A percentile compares a stretch with the other conserved stretches of the same genome.
Evolutionary conservation across 2,888 invertebrate genomes (phyloP).

Genomic region (Uloborus plumipes): DNA sequence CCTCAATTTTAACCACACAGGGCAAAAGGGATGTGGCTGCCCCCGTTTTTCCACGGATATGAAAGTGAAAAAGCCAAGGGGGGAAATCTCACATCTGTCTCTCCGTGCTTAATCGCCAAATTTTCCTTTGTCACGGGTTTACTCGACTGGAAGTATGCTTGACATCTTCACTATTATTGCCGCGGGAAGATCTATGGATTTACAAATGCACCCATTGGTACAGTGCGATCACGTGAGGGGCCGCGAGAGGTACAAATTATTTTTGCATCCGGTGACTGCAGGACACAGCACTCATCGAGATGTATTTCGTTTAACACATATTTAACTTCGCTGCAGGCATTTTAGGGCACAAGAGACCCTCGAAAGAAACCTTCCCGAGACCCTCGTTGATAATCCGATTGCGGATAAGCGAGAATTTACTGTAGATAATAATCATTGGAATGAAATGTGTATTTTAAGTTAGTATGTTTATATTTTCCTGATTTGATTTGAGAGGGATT

Average conservation of each 20-base stretch:
- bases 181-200: slow-evolving; percentile 59
- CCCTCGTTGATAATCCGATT: too few relatives aligned
- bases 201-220: slow-evolving; percentile 57
- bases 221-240: slow-evolving; percentile 51
- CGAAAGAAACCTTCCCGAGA: too few relatives aligned
- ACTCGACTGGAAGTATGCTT: slow-evolving; percentile 51
- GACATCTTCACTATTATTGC: slow-evolving; percentile 52
- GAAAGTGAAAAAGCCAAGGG: slow-evolving; percentile 8
- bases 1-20: too few relatives aligned
- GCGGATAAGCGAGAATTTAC: too few relatives aligned
- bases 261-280: slow-evolving; percentile 45
- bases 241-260: slow-evolving; percentile 54
- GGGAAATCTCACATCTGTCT: slow-evolving; percentile 45
- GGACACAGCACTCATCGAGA: neutral
- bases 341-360: neutral
- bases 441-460: too few relatives aligned
- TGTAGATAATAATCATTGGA: too few relatives aligned
- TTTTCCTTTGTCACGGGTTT: slow-evolving; percentile 54
- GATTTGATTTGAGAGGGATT: too few relatives aligned
- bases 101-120: slow-evolving; percentile 55
- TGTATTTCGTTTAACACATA: slow-evolving; percentile 9
- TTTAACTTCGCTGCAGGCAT: neutral
- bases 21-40: too few relatives aligned
- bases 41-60: slow-evolving; percentile 1
- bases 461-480: too few relatives aligned